Base-by-base conservation (phyloP, 2,797 vertebrate species). In the Aldrovandia affinis region DNA sequence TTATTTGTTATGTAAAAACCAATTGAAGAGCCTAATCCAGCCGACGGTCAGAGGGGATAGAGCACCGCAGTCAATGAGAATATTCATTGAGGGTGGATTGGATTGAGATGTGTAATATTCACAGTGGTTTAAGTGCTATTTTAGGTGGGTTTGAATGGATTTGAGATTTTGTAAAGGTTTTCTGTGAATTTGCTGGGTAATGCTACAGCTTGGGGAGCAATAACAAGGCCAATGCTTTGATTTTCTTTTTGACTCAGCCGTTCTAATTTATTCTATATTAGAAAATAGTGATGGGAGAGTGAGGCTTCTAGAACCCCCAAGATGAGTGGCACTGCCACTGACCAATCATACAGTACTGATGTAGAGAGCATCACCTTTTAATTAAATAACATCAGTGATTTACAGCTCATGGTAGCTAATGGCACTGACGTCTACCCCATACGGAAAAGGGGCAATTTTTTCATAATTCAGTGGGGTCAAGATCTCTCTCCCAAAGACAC, bases 1-100 rank as follows among this genome's bases (percentile, higher is more conserved):
- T 80, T 80, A 55, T 55, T 79, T 30, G 78, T 80, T 55, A 80
- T 80, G 52, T 22, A 80, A 57, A 57, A 80, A n/a, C 28, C 78
- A 54, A 54, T 54, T 20, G 14, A 44, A 75, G 22, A 44, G 36
- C 78, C 78, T 33, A n/a, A 79, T 55, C 28, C 52, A 22, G 7
- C 50, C 15, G 3, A 25, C 20, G 39, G 70, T 75, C 28, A 55
- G 78, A 28, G 78, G 33, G 78, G 78, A 30, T 55, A 36, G 44
- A 54, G n/a, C 78, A 2, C 14, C 12, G 30, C 12, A 55, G 25
- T 30, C 78, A 18, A 12, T 36, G 52, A 80, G 50, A 80, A 25
- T 44, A 78, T 80, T 57, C 22, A 18, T 55, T 30, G 50, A 20
- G 78, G 28, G 30, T 33, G 52, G 28, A 28, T 30, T n/a, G 78